A percentile compares a stretch with the other conserved stretches of the same genome.
Evolutionary conservation across 92 coral and sea anemone species (phyloP).

Genomic region (Desmophyllum pertusum): DNA sequence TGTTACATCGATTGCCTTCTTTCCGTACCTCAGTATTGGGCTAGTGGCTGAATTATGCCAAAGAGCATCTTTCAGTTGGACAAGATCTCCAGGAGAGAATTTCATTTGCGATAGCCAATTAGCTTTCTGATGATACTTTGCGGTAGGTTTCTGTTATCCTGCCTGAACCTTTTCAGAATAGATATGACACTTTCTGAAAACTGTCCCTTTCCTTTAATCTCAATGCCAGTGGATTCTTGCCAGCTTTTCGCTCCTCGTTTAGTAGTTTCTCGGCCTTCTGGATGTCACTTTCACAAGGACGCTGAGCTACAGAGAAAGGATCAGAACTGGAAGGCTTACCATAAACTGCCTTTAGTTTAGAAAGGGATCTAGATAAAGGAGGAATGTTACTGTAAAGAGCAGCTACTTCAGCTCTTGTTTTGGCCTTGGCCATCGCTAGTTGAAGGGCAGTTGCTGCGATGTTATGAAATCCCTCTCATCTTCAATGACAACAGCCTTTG

Average conservation of each 20-base stretch:
- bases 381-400: conserved; percentile 24
- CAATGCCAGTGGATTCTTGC: conserved; percentile 32
- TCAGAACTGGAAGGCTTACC: conserved; percentile 7
- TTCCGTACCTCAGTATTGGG: conserved; percentile 20
- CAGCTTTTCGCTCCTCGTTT: conserved; percentile 14
- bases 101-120: conserved; percentile 31
- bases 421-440: conserved; percentile 28
- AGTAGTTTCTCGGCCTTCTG: conserved; percentile 10
- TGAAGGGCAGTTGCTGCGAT: background rate
- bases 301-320: conserved; percentile 28
- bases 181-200: conserved; percentile 38
- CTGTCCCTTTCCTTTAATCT: conserved; percentile 27
- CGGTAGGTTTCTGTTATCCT: background rate
- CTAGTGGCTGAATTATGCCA: conserved; percentile 29
- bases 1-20: conserved; percentile 28
- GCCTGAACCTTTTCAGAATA: conserved; percentile 15
- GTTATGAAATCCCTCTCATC: background rate
- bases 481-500: conserved; percentile 1
- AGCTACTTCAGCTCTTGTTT: conserved; percentile 51
- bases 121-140: conserved; percentile 37
- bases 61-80: conserved; percentile 25
- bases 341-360: background rate
- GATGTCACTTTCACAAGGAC: conserved; percentile 29
- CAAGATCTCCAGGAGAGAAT: conserved; percentile 24
- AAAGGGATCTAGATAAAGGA: background rate